Percentiles rank a stretch among this genome's conserved stretches.
Conservation (phyloP, 2,888 invertebrate genomes). For the Drosophila anomalata region DNA sequence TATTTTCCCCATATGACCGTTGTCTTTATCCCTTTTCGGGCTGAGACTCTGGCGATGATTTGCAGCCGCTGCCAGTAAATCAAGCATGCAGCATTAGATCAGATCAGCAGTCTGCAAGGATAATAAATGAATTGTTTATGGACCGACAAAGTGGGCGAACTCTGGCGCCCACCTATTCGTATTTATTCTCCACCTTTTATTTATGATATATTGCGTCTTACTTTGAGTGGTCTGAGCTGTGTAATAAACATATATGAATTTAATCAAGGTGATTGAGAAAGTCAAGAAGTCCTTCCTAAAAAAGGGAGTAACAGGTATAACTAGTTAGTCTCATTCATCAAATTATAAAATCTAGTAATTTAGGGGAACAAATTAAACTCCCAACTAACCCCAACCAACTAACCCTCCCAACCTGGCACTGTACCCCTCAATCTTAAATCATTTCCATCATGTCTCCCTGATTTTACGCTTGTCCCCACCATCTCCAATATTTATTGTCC, state of each 20-base stretch:
- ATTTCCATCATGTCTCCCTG: neutral
- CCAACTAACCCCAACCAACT: too few relatives aligned
- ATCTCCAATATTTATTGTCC: conserved; percentile 24
- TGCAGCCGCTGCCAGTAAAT: conserved; percentile 83
- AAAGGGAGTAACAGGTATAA: neutral
- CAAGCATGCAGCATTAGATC: conserved; percentile 79
- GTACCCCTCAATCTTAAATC: neutral
- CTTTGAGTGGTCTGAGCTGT: neutral
- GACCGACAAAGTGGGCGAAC: conserved; percentile 53
- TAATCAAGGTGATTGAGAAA: neutral
- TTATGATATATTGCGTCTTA: conserved; percentile 50
- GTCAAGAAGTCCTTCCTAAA: neutral
- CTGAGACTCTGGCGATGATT: conserved; percentile 73
- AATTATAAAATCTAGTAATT: too few relatives aligned
- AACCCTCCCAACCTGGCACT: too few relatives aligned
- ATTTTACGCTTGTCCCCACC: conserved; percentile 11
- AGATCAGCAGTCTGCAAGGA: conserved; percentile 66
- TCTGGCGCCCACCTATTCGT: conserved; percentile 15
- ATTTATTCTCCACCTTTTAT: neutral
- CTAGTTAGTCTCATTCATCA: neutral
- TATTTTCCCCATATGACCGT: conserved; percentile 53
- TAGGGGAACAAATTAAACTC: too few relatives aligned
- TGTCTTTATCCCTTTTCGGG: conserved; percentile 43
- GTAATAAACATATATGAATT: conserved; percentile 1
- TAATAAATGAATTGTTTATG: conserved; percentile 80